These are phyloP conservation scores for Tribolium madens DNA, from an alignment of 1,140 invertebrate genomes.

Conservation along the genomic window DNA sequence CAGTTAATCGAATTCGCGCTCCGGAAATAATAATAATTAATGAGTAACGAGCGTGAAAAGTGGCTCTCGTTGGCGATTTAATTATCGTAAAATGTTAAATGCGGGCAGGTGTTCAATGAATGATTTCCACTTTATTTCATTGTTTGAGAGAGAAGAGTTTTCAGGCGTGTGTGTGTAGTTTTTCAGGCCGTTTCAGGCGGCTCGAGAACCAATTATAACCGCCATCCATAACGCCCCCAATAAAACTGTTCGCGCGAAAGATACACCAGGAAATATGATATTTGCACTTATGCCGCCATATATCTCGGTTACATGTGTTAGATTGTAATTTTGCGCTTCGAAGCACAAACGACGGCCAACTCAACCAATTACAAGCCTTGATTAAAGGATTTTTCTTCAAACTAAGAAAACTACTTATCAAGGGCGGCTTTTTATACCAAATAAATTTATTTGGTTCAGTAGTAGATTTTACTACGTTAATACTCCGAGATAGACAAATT, in stretches of 20 bases:
- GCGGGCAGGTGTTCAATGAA: conserved; percentile 26
- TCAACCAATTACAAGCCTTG: conserved; percentile 27
- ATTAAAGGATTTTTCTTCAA: conserved; percentile 30
- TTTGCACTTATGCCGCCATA: conserved; percentile 60
- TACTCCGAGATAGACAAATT: too few species aligned
- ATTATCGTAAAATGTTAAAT: conserved; percentile 14
- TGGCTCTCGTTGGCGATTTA: conserved; percentile 30
- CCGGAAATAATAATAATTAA: conserved; percentile 36
- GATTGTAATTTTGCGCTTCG: conserved; percentile 25
- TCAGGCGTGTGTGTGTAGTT: neutral
- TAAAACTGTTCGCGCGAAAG: conserved; percentile 57
- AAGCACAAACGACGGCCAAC: neutral
- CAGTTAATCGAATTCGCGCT: conserved; percentile 1
- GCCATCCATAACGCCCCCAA: conserved; percentile 58
- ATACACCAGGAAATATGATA: conserved; percentile 58
- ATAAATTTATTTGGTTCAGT: too few species aligned
- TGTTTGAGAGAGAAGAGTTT: neutral
- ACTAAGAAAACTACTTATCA: too few species aligned
- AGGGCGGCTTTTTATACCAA: too few species aligned
- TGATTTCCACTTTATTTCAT: neutral
- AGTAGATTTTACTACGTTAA: too few species aligned
- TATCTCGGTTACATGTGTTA: conserved; percentile 57
- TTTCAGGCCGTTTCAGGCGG: too few species aligned
- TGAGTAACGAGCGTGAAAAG: conserved; percentile 26
- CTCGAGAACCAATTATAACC: conserved; percentile 57